phyloP scores from a whole-genome alignment of 2,113 vertebrate species.

The Baryphthengus martii region DNA sequence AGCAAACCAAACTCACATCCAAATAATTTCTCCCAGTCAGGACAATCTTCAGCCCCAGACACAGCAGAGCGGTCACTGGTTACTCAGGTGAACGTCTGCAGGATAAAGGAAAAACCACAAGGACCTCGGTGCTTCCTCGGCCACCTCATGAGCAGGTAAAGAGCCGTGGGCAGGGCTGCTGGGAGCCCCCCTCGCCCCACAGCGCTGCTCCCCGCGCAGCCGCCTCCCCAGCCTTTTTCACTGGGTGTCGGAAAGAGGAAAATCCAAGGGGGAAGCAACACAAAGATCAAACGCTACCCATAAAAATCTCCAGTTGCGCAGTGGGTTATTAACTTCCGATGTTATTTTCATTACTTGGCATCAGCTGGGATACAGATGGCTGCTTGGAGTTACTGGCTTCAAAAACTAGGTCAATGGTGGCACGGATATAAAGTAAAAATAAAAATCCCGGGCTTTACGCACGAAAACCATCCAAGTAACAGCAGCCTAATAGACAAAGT shows the following conservation, averaged over 20 bases:
- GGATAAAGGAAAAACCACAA: not conserved
- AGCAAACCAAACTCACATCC: not conserved
- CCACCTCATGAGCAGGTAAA: accelerated
- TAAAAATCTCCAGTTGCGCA: not conserved
- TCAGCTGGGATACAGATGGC: slow-evolving; percentile 18
- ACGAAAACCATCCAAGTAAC: not conserved
- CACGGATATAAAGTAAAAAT: not conserved
- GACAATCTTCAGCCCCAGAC: not conserved
- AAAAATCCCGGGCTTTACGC: not conserved
- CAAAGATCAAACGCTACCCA: not conserved
- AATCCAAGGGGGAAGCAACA: not conserved
- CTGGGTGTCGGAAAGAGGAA: not conserved
- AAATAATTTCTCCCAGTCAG: not conserved
- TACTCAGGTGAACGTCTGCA: accelerated
- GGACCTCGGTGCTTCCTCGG: not conserved
- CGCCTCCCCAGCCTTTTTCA: not conserved
- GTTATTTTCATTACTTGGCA: not conserved
- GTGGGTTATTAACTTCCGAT: not conserved
- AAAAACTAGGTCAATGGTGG: not conserved
- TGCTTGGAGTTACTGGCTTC: not conserved
- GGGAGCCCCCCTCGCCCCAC: not conserved
- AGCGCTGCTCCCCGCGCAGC: accelerated
- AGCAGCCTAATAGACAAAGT: not conserved
- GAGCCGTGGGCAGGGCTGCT: not conserved
- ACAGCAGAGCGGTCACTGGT: accelerated